Conservation (phyloP, 2,888 invertebrate species). For the Lycophotia porphyrea region DNA sequence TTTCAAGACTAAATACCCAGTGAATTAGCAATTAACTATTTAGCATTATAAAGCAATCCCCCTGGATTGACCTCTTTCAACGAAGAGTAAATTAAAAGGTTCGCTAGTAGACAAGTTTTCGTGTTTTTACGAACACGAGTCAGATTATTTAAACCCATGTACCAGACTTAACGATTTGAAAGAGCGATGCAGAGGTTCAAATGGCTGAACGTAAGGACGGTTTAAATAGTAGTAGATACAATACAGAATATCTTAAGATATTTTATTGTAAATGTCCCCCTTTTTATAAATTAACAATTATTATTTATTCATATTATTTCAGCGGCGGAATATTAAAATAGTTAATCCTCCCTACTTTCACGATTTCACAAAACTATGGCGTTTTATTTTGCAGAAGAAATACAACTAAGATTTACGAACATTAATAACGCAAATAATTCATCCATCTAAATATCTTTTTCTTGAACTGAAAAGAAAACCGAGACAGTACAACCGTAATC, state of each 20-base stretch:
- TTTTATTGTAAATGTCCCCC: no score
- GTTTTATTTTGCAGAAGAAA: background rate
- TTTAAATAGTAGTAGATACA: background rate
- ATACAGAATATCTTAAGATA: background rate
- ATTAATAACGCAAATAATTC: slow-evolving; percentile 31
- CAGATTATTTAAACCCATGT: slow-evolving; percentile 19
- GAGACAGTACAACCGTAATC: slow-evolving; percentile 35
- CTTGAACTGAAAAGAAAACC: slow-evolving; percentile 23
- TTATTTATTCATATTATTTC: no score
- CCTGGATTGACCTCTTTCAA: slow-evolving; percentile 31
- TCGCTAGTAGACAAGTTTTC: background rate
- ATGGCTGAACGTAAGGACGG: background rate
- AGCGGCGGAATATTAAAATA: slow-evolving; percentile 30
- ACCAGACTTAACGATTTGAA: slow-evolving; percentile 11
- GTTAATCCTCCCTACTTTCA: background rate
- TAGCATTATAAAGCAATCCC: slow-evolving; percentile 36
- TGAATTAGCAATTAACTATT: slow-evolving; percentile 38
- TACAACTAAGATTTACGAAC: background rate
- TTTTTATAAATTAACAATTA: background rate
- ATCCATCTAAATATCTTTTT: slow-evolving; percentile 26
- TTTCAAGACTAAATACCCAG: background rate
- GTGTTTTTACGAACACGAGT: slow-evolving; percentile 2
- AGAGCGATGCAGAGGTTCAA: background rate
- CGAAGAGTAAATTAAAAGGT: slow-evolving; percentile 26
- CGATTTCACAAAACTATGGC: background rate